phyloP scores from a whole-genome alignment of 2,797 vertebrate species.

The Ctenopoma kingsleyae region DNA sequence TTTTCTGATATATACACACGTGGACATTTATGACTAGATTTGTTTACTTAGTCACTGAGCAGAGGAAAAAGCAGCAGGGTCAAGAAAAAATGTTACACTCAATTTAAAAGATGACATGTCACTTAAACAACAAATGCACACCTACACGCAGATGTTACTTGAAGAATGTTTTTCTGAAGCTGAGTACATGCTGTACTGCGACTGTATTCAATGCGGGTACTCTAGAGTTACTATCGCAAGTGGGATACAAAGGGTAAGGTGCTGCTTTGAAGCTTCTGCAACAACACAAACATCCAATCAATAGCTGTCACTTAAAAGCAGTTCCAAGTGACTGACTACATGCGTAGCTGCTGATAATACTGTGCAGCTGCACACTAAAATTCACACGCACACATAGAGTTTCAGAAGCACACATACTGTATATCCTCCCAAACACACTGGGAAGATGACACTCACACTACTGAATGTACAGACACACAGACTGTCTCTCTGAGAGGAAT shows the following conservation, averaged over 20 bases:
- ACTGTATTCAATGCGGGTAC: conserved; percentile 43
- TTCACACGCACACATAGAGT: conserved; percentile 6
- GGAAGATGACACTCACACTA: conserved; percentile 23
- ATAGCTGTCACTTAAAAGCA: conserved; percentile 79
- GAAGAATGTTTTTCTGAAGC: conserved; percentile 24
- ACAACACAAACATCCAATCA: conserved; percentile 71
- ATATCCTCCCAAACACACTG: conserved; percentile 16
- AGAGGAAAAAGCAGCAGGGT: conserved; percentile 34
- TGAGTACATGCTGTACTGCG: conserved; percentile 39
- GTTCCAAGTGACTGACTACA: conserved; percentile 67
- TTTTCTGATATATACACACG: background rate
- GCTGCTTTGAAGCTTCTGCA: conserved; percentile 69
- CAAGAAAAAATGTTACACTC: conserved; percentile 29
- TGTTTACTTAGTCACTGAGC: conserved; percentile 12
- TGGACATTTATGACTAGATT: background rate
- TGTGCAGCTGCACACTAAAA: conserved; percentile 50
- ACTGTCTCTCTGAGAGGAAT: conserved; percentile 49
- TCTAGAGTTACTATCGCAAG: conserved; percentile 56
- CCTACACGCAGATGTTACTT: conserved; percentile 19
- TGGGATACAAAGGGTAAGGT: conserved; percentile 57
- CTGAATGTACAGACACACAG: conserved; percentile 23
- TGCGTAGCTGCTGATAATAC: conserved; percentile 56
- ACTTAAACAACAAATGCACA: conserved; percentile 12
- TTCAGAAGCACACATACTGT: conserved; percentile 25
- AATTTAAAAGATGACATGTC: conserved; percentile 26